A percentile compares a stretch with the other conserved stretches of the same genome.
phyloP scores from a whole-genome alignment of 2,888 invertebrate species.

The Caenorhabditis sinica region DNA sequence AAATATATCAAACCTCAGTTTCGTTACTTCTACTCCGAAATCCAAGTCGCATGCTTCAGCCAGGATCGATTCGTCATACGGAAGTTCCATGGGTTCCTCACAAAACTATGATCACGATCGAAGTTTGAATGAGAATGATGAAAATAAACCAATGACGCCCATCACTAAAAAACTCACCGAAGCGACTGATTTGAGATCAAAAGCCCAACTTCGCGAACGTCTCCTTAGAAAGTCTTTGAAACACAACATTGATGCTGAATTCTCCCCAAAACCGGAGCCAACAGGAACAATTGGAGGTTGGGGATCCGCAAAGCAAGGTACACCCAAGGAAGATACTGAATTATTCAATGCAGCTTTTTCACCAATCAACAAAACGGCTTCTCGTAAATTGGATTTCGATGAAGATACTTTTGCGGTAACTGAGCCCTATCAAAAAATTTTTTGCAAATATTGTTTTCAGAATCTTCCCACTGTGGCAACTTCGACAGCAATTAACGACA shows the following conservation, averaged over 20 bases:
- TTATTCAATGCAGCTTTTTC: conserved; percentile 42
- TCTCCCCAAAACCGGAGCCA: not conserved
- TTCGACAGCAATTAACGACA: conserved; percentile 24
- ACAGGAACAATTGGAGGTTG: conserved; percentile 19
- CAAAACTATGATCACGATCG: conserved; percentile 52
- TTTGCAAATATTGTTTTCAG: conserved; percentile 8
- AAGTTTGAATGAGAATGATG: conserved; percentile 59
- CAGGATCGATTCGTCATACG: conserved; percentile 5
- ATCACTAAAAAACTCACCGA: conserved; percentile 64
- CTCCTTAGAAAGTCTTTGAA: conserved; percentile 66
- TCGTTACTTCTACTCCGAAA: conserved; percentile 63
- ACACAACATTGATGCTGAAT: not conserved
- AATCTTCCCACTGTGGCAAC: conserved; percentile 25
- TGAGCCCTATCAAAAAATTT: not conserved
- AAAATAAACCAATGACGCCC: conserved; percentile 55
- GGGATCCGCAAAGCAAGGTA: conserved; percentile 12
- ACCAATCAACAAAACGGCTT: conserved; percentile 42
- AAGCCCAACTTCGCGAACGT: conserved; percentile 72
- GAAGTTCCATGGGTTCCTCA: conserved; percentile 21
- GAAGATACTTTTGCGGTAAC: not conserved
- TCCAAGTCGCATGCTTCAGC: conserved; percentile 24
- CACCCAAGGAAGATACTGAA: not conserved
- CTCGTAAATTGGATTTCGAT: not conserved
- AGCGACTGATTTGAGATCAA: conserved; percentile 62
- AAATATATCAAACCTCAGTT: not conserved